Evolutionary conservation across 2,113 vertebrate species (phyloP).

Genomic region (Calypte anna): DNA sequence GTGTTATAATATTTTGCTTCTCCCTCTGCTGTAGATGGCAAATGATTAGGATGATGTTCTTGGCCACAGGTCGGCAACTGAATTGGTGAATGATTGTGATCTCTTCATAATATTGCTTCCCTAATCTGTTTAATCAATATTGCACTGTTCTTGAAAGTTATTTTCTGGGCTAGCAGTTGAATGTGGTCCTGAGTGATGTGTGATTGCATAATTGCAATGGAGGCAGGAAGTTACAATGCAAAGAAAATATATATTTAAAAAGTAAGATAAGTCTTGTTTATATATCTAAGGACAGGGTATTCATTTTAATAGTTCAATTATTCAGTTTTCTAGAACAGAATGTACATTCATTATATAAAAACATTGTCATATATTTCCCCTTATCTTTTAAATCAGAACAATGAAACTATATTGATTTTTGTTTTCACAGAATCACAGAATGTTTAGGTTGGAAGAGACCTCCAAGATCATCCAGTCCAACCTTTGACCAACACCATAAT

Average conservation of each 20-base stretch:
- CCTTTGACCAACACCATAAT: no score
- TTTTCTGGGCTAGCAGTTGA: neutral
- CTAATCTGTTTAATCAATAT: neutral
- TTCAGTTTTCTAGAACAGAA: neutral
- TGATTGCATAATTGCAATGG: neutral
- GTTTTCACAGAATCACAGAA: neutral
- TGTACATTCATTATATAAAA: neutral
- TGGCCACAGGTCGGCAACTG: neutral
- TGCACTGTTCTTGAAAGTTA: neutral
- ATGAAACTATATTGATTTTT: conserved; percentile 23
- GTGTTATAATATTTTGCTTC: neutral
- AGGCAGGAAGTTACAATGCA: neutral
- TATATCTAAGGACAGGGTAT: neutral
- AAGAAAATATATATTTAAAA: neutral
- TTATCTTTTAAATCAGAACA: neutral
- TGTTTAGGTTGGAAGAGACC: no score
- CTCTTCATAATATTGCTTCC: neutral
- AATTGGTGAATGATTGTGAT: neutral
- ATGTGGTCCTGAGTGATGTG: neutral
- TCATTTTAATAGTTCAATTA: neutral
- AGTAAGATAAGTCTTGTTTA: neutral
- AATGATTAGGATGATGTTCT: neutral
- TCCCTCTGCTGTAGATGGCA: neutral
- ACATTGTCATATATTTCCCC: neutral
- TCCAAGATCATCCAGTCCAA: no score